These are phyloP conservation scores for Lipophrys pholis DNA, from an alignment of 2,113 vertebrate species.

Conservation along the genomic window DNA sequence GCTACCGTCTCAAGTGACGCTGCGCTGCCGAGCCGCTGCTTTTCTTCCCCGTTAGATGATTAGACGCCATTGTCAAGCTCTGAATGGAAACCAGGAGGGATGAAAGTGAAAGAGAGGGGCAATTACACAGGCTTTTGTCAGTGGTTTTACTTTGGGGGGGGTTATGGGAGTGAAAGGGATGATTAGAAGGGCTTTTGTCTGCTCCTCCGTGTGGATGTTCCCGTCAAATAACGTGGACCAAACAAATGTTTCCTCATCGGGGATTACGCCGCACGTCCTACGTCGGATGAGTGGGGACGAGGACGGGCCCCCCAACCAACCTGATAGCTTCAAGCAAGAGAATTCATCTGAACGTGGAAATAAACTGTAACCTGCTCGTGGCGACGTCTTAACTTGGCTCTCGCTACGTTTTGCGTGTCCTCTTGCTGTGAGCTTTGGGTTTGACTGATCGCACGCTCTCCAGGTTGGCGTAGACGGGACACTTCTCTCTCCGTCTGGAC, in stretches of 20 bases:
- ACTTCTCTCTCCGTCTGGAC: conserved; percentile 49
- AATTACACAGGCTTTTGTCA: conserved; percentile 73
- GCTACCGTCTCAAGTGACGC: conserved; percentile 52
- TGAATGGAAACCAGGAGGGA: conserved; percentile 73
- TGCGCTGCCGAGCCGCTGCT: conserved; percentile 62
- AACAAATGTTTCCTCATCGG: conserved; percentile 61
- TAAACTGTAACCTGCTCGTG: too few species aligned
- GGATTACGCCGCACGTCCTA: conserved; percentile 59
- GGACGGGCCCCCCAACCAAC: conserved; percentile 45
- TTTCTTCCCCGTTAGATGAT: conserved; percentile 69
- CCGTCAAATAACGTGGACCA: conserved; percentile 66
- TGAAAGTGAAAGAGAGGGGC: conserved; percentile 69
- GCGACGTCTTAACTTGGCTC: too few species aligned
- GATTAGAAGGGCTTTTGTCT: conserved; percentile 62
- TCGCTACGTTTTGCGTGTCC: too few species aligned
- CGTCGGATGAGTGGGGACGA: conserved; percentile 61
- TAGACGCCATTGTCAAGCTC: conserved; percentile 68
- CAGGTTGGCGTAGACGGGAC: conserved; percentile 79
- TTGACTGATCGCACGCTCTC: conserved; percentile 32
- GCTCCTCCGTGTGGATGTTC: conserved; percentile 29
- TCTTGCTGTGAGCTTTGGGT: conserved; percentile 12
- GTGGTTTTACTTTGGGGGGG: conserved; percentile 55
- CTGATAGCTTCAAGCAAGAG: conserved; percentile 22
- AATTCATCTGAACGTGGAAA: too few species aligned
- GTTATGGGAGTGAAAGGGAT: conserved; percentile 61